These are phyloP conservation scores for Myiagra hebetior DNA, from an alignment of 2,113 vertebrate species.

Conservation along the genomic window DNA sequence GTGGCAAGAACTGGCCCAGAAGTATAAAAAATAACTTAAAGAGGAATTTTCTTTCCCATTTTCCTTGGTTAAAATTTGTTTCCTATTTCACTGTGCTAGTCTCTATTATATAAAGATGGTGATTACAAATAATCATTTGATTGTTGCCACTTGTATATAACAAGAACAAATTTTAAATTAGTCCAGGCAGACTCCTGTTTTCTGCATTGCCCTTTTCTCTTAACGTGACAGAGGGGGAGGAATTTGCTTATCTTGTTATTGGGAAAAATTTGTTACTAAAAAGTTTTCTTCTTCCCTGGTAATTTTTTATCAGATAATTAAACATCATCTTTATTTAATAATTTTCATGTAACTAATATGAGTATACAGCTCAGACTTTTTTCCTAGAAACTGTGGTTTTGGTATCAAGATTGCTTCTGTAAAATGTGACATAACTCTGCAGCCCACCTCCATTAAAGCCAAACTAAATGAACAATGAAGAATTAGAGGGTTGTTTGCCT, in stretches of 20 bases:
- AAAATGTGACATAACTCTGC: not conserved
- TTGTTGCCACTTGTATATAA: not conserved
- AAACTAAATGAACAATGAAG: not conserved
- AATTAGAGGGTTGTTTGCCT: not conserved
- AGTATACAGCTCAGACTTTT: not conserved
- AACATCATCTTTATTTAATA: not conserved
- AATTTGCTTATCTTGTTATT: not conserved
- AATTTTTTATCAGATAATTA: not conserved
- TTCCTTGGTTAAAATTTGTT: not conserved
- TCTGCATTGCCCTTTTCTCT: not conserved
- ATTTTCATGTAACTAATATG: not conserved
- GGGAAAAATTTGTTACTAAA: not conserved
- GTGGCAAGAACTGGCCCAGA: not conserved
- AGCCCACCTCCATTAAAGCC: not conserved
- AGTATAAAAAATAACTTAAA: not conserved
- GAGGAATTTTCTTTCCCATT: not conserved
- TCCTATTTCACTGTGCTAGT: not conserved
- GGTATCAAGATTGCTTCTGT: not conserved
- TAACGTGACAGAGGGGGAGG: not conserved
- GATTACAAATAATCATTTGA: not conserved
- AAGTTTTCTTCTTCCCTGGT: not conserved
- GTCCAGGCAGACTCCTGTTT: not conserved
- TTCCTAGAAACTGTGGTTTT: not conserved
- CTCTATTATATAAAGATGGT: not conserved
- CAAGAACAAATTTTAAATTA: not conserved